A percentile compares a stretch with the other conserved stretches of the same genome.
phyloP scores from a whole-genome alignment of 2,797 vertebrate genomes.

The Typhlichthys subterraneus region DNA sequence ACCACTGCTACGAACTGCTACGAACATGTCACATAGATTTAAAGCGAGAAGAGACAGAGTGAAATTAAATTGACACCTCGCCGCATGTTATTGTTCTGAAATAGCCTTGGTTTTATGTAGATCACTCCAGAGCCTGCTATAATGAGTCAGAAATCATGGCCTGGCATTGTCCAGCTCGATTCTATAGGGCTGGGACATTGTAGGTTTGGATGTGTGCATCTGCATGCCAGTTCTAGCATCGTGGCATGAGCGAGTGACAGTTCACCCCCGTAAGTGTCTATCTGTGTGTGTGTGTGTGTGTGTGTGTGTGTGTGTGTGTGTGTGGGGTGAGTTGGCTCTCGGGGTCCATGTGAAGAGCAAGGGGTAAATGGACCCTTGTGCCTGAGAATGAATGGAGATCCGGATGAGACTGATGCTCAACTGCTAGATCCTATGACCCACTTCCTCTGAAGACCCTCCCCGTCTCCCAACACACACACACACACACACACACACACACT shows the following conservation, averaged over 20 bases:
- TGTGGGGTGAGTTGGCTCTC: constrained; percentile 18
- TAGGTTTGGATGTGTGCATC: not conserved
- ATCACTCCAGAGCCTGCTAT: constrained; percentile 46
- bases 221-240: constrained; percentile 34
- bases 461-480: no score
- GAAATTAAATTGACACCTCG: constrained; percentile 60
- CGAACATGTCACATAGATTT: constrained; percentile 50
- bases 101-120: constrained; percentile 24
- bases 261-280: constrained; percentile 47
- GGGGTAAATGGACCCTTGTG: constrained; percentile 78
- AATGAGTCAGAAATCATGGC: constrained; percentile 62
- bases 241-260: constrained; percentile 54
- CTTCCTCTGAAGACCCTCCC: constrained; percentile 53
- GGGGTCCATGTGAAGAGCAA: constrained; percentile 59
- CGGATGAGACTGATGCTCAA: constrained; percentile 73
- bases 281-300: constrained; percentile 40
- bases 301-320: constrained; percentile 24
- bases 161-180: not conserved
- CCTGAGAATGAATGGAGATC: constrained; percentile 72
- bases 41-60: constrained; percentile 29
- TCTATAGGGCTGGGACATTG: constrained; percentile 28
- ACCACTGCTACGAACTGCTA: constrained; percentile 29
- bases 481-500: no score
- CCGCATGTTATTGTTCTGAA: constrained; percentile 48
- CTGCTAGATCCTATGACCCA: constrained; percentile 68